Percentiles rank a stretch among this genome's conserved stretches.
Evolutionary conservation across 2,888 invertebrate species (phyloP).

Genomic region (Vanessa cardui): DNA sequence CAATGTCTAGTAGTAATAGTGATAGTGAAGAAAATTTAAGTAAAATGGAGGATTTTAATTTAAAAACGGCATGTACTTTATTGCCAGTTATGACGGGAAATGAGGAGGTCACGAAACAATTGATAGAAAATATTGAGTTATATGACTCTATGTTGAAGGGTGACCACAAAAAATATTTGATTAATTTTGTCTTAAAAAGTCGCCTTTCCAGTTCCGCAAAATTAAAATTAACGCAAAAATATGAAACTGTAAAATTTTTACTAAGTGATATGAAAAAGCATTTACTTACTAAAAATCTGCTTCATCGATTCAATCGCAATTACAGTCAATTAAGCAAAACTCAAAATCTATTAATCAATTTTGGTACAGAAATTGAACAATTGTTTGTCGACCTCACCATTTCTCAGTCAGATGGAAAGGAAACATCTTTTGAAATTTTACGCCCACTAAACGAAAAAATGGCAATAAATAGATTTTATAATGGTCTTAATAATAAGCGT

Average conservation of each 20-base stretch:
- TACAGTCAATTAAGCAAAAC: conserved; percentile 18
- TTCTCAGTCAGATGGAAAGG: conserved; percentile 31
- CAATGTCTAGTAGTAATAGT: conserved; percentile 1
- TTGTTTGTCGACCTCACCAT: conserved; percentile 35
- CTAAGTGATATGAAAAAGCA: conserved; percentile 14
- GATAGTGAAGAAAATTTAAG: not conserved
- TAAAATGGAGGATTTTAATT: conserved; percentile 24
- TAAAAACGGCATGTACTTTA: conserved; percentile 34
- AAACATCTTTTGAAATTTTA: not conserved
- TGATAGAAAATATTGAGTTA: conserved; percentile 31
- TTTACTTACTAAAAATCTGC: conserved; percentile 24
- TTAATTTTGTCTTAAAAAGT: conserved; percentile 38
- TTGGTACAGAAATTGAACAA: conserved; percentile 28
- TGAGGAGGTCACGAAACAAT: conserved; percentile 22
- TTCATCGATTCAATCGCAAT: conserved; percentile 18
- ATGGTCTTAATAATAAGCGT: conserved; percentile 26
- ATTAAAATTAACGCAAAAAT: conserved; percentile 14
- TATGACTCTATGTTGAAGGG: conserved; percentile 25
- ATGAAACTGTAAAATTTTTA: conserved; percentile 3
- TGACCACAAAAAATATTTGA: conserved; percentile 18
- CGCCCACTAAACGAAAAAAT: not conserved
- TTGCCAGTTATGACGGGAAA: conserved; percentile 30
- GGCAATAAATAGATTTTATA: conserved; percentile 30
- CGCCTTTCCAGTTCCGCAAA: conserved; percentile 33
- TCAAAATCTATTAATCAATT: conserved; percentile 23